Evolutionary conservation across 2,113 vertebrate species (phyloP).

Genomic region (Nannospalax galili): DNA sequence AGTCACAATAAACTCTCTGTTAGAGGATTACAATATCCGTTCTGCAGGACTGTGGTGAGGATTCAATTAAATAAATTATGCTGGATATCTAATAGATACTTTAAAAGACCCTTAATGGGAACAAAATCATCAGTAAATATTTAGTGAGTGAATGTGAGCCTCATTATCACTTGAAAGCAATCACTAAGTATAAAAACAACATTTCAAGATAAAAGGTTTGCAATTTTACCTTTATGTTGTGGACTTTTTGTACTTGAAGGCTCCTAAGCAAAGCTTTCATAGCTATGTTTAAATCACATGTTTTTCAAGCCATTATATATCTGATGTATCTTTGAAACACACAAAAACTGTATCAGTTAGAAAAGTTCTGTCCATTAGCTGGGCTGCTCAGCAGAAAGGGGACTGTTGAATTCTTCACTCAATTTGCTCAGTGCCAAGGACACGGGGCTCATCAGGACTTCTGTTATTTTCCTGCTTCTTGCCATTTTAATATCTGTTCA

Average conservation of each 20-base stretch:
- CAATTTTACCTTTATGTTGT: slow-evolving; percentile 5
- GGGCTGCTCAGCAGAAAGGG: background rate
- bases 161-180: background rate
- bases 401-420: slow-evolving; percentile 8
- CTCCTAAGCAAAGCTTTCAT: background rate
- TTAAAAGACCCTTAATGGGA: slow-evolving; percentile 21
- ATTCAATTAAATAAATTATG: slow-evolving; percentile 30
- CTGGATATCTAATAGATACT: background rate
- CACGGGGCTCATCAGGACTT: background rate
- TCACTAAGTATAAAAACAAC: background rate
- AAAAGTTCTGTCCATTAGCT: background rate
- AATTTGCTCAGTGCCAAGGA: background rate
- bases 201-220: slow-evolving; percentile 18
- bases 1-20: background rate
- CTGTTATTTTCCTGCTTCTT: background rate
- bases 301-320: background rate
- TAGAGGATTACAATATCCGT: background rate
- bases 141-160: background rate
- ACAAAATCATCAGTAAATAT: background rate
- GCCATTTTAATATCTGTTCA: background rate
- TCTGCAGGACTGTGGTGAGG: background rate
- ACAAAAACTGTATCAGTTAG: background rate
- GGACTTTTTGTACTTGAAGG: background rate
- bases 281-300: background rate
- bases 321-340: background rate